These are phyloP conservation scores for Drosophila littoralis DNA, from an alignment of 1,140 invertebrate species.

Conservation along the genomic window DNA sequence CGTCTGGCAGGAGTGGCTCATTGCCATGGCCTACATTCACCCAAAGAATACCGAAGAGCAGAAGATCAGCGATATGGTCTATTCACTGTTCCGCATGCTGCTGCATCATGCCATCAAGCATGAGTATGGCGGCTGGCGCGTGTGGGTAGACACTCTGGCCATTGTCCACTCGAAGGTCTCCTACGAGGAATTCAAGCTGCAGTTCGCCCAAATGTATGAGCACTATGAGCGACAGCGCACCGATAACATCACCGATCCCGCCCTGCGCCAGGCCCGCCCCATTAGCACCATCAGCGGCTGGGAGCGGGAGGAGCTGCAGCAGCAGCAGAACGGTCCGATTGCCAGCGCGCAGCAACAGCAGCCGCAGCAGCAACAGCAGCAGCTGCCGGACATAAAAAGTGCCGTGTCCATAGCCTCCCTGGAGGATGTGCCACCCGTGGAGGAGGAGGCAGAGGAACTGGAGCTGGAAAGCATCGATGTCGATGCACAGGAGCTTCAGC, in stretches of 20 bases:
- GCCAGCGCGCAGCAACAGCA: conserved; percentile 41
- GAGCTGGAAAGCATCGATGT: conserved; percentile 42
- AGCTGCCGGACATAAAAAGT: conserved; percentile 44
- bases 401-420: conserved; percentile 72
- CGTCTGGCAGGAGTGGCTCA: conserved; percentile 99
- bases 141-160: conserved; percentile 99
- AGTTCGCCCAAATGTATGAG: conserved; percentile 98
- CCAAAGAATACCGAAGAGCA: conserved; percentile 97
- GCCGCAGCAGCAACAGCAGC: conserved; percentile 31
- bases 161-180: conserved; percentile 99
- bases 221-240: conserved; percentile 97
- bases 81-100: conserved; percentile 98
- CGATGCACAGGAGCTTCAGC: conserved; percentile 24
- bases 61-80: conserved; percentile 99
- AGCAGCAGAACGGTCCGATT: conserved; percentile 80
- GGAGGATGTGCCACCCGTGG: conserved; percentile 77
- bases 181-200: conserved; percentile 98
- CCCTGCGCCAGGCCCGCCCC: conserved; percentile 94
- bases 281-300: conserved; percentile 98
- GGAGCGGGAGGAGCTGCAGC: conserved; percentile 88
- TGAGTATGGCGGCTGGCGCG: conserved; percentile 99
- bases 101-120: conserved; percentile 99
- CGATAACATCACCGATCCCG: conserved; percentile 97
- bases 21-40: conserved; percentile 99
- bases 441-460: conserved; percentile 66